A percentile compares a stretch with the other conserved stretches of the same genome.
Conservation (phyloP, 2,888 invertebrate species). For the Drosophila trichaetosa region DNA sequence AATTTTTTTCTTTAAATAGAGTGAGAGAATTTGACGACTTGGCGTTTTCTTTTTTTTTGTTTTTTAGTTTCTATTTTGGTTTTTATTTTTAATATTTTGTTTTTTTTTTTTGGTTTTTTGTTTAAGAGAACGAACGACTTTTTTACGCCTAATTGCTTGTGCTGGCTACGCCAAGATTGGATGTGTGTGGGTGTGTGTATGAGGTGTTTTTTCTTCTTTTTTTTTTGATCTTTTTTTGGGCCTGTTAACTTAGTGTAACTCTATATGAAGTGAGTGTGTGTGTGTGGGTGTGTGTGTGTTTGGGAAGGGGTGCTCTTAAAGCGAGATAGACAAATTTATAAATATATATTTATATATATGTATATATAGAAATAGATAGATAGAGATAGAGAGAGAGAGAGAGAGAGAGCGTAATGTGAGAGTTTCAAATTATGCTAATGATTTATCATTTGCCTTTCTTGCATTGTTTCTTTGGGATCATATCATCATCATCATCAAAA, state of each 20-base stretch:
- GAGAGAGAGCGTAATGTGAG: constrained; percentile 46
- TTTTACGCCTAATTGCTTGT: constrained; percentile 71
- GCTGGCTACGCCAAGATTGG: constrained; percentile 74
- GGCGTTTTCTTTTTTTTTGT: constrained; percentile 10
- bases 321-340: constrained; percentile 53
- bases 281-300: neutral
- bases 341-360: constrained; percentile 37
- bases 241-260: constrained; percentile 54
- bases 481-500: constrained; percentile 23
- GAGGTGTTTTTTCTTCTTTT: constrained; percentile 4
- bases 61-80: constrained; percentile 4
- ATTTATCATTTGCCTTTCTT: constrained; percentile 52
- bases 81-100: constrained; percentile 13
- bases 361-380: constrained; percentile 11
- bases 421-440: constrained; percentile 49
- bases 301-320: constrained; percentile 57
- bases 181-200: constrained; percentile 23
- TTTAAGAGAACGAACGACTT: constrained; percentile 55
- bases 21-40: constrained; percentile 43
- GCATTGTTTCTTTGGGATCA: constrained; percentile 42
- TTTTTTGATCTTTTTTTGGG: neutral
- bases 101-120: constrained; percentile 9
- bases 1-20: constrained; percentile 40
- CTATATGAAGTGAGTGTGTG: constrained; percentile 45
- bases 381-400: constrained; percentile 10